phyloP scores from a whole-genome alignment of 1,140 invertebrate genomes.

The Trichoplusia ni region DNA sequence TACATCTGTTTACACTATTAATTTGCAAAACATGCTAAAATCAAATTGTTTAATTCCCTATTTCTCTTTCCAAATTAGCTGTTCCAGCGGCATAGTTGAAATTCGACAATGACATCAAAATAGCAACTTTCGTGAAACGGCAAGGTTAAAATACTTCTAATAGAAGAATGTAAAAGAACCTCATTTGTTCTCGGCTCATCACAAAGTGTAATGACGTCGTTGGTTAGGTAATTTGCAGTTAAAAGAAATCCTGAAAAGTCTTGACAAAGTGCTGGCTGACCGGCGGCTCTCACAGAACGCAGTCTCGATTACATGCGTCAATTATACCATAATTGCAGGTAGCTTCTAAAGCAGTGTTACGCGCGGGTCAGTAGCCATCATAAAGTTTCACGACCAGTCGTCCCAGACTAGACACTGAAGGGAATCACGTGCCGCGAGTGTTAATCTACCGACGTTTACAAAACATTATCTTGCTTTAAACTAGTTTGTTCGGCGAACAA shows the following conservation, averaged over 20 bases:
- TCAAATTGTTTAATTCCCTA: too few species aligned
- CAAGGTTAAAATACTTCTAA: too few species aligned
- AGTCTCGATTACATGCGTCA: conserved; percentile 51
- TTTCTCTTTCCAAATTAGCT: too few species aligned
- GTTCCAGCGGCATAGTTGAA: too few species aligned
- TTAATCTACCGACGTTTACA: neutral
- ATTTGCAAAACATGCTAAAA: too few species aligned
- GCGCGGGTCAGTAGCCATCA: conserved; percentile 56
- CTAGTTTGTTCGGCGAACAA: neutral
- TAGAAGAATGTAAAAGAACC: conserved; percentile 13
- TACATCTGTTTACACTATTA: conserved; percentile 8
- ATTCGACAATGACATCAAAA: too few species aligned
- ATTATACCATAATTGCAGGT: conserved; percentile 61
- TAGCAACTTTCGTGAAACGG: too few species aligned
- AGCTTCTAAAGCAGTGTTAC: conserved; percentile 55
- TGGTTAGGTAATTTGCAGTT: conserved; percentile 53
- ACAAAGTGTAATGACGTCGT: conserved; percentile 46
- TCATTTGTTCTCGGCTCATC: conserved; percentile 34
- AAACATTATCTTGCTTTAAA: neutral
- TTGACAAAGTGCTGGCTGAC: conserved; percentile 55
- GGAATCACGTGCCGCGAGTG: neutral
- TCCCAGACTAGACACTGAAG: conserved; percentile 34
- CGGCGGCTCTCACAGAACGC: conserved; percentile 42
- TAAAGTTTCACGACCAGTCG: conserved; percentile 64
- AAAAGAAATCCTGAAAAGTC: conserved; percentile 49